Evolutionary conservation across 2,888 invertebrate species (phyloP), one percentile per base, ranked within the genome.

Genomic region (Dasypolia templi): DNA sequence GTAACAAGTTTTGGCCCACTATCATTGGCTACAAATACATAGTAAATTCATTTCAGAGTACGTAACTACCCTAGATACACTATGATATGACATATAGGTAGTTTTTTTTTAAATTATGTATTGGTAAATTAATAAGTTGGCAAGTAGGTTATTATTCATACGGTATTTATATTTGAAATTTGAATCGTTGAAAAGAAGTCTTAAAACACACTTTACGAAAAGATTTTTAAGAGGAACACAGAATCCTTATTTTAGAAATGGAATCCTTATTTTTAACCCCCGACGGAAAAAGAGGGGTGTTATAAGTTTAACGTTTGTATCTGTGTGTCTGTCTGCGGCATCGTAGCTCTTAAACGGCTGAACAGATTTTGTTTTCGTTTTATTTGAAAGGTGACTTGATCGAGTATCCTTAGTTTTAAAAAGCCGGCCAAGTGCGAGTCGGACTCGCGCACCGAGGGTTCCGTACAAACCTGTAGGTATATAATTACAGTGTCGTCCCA

Each of bases 191-290:
- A 46, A 65, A 75, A 49, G 12, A 59, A 53, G 46, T 69, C 75
- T 70, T 71, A 29, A 63, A 71, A 78, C 76, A 71, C 79, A 78
- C 72, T 71, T 71, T 71, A 59, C 39, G 72, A 72, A 77, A 77
- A 72, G 29, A 80, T 61, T 77, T 77, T 79, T 61, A 74, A 62
- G 61, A 77, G 80, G 65, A 77, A 77, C 77, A 73, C 51, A 72
- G 51, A 71, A 17, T 62, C 42, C 12, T 3, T 19, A n/a, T n/a
- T n/a, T n/a, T n/a, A n/a, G n/a, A n/a, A 35, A 32, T 11, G 11
- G 29, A 56, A 51, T 44, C 12, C 39, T 69, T 61, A 46, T 12
- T 44, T 32, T 76, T n/a, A n/a, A n/a, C n/a, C n/a, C n/a, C n/a
- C n/a, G n/a, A n/a, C n/a, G n/a, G n/a, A n/a, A n/a, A n/a, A n/a